Evolutionary conservation across 2,888 invertebrate species (phyloP).

Genomic region (Phengaris alcon): DNA sequence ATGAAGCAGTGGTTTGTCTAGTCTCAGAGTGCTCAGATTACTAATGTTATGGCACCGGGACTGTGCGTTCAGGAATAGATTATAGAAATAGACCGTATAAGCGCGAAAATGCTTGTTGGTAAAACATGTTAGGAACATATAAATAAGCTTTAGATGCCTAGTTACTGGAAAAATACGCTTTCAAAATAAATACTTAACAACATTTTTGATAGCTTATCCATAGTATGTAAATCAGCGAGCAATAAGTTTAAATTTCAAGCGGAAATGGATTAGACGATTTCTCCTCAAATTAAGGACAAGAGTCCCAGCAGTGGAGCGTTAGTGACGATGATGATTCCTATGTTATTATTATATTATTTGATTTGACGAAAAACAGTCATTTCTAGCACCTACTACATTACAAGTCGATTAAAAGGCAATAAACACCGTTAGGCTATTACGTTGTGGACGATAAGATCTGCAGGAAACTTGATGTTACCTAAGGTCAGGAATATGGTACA

Average conservation of each 20-base stretch:
- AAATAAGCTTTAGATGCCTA: too few relatives aligned
- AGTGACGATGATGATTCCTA: background rate
- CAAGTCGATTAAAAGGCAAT: slow-evolving; percentile 3
- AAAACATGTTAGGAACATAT: too few relatives aligned
- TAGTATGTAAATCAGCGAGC: too few relatives aligned
- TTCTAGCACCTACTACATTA: background rate
- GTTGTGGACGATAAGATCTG: background rate
- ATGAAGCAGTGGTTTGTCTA: slow-evolving; percentile 14
- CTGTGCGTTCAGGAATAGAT: background rate
- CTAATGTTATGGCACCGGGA: slow-evolving; percentile 5
- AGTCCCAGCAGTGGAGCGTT: too few relatives aligned
- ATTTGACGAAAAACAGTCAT: background rate
- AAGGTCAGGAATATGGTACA: slow-evolving; percentile 8
- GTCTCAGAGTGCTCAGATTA: slow-evolving; percentile 17
- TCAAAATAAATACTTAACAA: too few relatives aligned
- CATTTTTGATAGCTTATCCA: too few relatives aligned
- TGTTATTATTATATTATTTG: background rate
- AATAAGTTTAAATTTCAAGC: too few relatives aligned
- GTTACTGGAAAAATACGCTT: too few relatives aligned
- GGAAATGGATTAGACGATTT: too few relatives aligned
- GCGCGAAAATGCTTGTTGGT: too few relatives aligned
- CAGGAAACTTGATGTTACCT: background rate
- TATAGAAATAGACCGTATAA: too few relatives aligned
- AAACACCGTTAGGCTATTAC: background rate
- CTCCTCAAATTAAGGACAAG: too few relatives aligned